phyloP scores from a whole-genome alignment of 2,888 invertebrate genomes.

The Epistrophe grossulariae region DNA sequence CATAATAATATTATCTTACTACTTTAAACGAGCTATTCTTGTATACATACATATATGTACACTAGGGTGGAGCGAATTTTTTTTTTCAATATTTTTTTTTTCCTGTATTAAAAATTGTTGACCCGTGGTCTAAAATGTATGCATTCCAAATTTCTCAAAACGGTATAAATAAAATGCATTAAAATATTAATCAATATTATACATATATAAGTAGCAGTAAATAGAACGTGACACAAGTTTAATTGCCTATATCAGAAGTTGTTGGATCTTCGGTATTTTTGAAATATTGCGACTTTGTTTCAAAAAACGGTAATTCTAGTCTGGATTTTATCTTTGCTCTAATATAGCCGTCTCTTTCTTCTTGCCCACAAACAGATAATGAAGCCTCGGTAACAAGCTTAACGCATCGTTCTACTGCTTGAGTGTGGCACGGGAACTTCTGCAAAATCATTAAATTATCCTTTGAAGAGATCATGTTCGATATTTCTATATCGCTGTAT shows the following conservation, averaged over 20 bases:
- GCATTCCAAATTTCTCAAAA: too few species aligned
- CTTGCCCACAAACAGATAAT: slow-evolving; percentile 46
- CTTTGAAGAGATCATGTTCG: not conserved
- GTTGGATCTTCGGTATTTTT: not conserved
- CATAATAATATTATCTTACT: too few species aligned
- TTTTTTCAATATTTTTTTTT: too few species aligned
- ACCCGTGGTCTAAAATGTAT: too few species aligned
- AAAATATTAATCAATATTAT: too few species aligned
- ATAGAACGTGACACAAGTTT: not conserved
- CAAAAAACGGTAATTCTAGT: not conserved
- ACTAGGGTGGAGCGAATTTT: too few species aligned
- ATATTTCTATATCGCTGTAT: slow-evolving; percentile 3
- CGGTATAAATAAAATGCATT: too few species aligned
- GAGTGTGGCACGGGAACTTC: slow-evolving; percentile 30
- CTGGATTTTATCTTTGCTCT: slow-evolving; percentile 14
- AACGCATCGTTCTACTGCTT: slow-evolving; percentile 48
- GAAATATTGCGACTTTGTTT: slow-evolving; percentile 8
- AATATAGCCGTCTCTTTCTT: slow-evolving; percentile 52
- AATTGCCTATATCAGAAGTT: not conserved
- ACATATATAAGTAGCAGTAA: too few species aligned
- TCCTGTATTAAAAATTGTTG: too few species aligned
- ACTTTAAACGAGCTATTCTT: too few species aligned
- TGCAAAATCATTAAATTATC: slow-evolving; percentile 17
- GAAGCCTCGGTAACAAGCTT: slow-evolving; percentile 54
- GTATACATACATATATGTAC: too few species aligned